Percentiles rank a stretch among this genome's conserved stretches.
These are phyloP conservation scores for Pontoporia blainvillei DNA, from an alignment of 2,113 vertebrate genomes.

Conservation along the genomic window DNA sequence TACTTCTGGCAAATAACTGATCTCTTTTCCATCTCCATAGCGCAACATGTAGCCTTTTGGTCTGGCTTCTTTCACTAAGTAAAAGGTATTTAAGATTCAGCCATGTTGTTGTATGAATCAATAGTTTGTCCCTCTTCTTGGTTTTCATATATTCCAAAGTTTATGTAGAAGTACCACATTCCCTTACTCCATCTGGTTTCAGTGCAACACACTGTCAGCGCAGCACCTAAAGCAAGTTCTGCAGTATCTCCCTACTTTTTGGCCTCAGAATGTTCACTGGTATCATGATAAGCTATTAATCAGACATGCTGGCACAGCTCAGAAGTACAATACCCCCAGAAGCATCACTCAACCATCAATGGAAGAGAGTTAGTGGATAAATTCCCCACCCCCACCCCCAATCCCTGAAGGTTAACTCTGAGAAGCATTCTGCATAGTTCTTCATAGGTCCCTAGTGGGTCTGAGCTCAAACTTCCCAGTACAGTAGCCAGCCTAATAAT, in stretches of 20 bases:
- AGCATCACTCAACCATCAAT: neutral
- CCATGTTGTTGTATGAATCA: neutral
- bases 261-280: neutral
- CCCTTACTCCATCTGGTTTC: neutral
- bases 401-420: neutral
- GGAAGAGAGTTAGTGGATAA: neutral
- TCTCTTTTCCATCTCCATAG: neutral
- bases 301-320: neutral
- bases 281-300: neutral
- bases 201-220: accelerated
- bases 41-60: neutral
- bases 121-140: neutral
- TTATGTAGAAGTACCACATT: neutral
- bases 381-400: neutral
- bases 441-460: neutral
- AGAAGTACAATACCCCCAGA: neutral
- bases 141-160: neutral
- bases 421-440: neutral
- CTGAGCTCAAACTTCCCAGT: neutral
- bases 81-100: neutral
- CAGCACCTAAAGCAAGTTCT: neutral
- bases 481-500: neutral
- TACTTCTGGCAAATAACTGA: neutral
- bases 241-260: neutral
- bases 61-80: neutral